Evolutionary conservation across 2,113 vertebrate species (phyloP).

Genomic region (Hydropotes inermis): DNA sequence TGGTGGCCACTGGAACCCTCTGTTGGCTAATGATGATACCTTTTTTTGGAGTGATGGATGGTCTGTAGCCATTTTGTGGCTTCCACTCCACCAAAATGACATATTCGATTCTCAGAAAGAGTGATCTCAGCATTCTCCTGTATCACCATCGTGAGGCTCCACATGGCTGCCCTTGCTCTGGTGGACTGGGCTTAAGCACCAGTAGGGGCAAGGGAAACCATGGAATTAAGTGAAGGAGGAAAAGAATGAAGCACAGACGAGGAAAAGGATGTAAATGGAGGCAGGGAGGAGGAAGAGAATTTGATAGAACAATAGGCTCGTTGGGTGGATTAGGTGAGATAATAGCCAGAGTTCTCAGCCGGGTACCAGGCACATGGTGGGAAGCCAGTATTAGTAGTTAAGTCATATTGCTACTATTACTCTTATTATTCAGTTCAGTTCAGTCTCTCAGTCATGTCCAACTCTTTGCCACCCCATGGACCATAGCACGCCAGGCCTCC

Average conservation of each 20-base stretch:
- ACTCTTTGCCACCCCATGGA: neutral
- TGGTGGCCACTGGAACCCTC: rapidly evolving
- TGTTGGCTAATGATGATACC: neutral
- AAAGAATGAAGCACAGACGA: neutral
- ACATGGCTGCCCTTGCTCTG: neutral
- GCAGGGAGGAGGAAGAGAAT: neutral
- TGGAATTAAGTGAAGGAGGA: too few species aligned
- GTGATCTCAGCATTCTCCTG: neutral
- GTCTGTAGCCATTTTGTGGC: neutral
- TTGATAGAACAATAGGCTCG: too few species aligned
- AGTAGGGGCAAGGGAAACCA: neutral
- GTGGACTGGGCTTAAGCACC: too few species aligned
- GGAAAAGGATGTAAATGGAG: neutral
- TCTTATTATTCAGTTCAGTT: neutral
- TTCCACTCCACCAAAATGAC: neutral
- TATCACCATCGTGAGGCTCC: neutral
- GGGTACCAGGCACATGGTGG: neutral
- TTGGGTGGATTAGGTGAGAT: neutral
- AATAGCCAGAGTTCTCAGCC: neutral
- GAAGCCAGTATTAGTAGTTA: neutral
- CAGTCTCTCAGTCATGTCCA: neutral
- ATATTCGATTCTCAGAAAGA: neutral
- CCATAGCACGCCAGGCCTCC: rapidly evolving
- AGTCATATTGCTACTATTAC: neutral
- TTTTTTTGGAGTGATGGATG: neutral